phyloP scores from a whole-genome alignment of 2,888 invertebrate species.

The Keiferia lycopersicella region DNA sequence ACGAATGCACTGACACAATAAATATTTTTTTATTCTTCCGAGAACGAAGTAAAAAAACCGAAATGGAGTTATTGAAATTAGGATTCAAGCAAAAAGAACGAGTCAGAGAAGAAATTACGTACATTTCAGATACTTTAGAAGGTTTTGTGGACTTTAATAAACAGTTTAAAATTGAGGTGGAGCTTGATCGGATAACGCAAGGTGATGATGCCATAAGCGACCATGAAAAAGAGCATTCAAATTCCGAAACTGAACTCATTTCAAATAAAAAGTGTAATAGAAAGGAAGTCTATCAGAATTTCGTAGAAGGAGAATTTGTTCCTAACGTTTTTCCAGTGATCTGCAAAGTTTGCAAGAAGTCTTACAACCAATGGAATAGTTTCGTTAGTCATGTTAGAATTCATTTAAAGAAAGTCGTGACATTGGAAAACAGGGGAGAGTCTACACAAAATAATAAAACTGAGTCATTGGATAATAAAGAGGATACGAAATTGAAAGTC shows the following conservation, averaged over 20 bases:
- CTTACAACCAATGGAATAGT: background rate
- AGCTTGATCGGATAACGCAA: constrained; percentile 28
- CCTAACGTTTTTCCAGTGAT: background rate
- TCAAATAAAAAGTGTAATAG: background rate
- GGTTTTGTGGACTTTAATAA: constrained; percentile 26
- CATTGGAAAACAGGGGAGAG: background rate
- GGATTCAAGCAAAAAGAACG: constrained; percentile 9
- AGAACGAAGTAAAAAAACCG: constrained; percentile 28
- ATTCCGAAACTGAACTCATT: background rate
- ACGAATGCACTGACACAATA: constrained; percentile 30
- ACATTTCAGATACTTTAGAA: constrained; percentile 13
- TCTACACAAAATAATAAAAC: background rate
- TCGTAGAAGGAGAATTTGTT: constrained; percentile 4
- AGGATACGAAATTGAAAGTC: background rate
- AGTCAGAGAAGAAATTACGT: constrained; percentile 18
- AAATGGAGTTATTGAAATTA: constrained; percentile 30
- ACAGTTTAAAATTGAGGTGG: constrained; percentile 30
- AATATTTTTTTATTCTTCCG: constrained; percentile 30
- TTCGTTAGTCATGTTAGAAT: background rate
- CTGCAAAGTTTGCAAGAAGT: constrained; percentile 1
- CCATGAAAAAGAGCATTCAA: background rate
- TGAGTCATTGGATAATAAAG: background rate
- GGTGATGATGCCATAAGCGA: constrained; percentile 19
- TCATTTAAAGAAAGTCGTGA: background rate
- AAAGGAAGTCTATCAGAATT: background rate